These are phyloP conservation scores for Ornithoptera priamus DNA, from an alignment of 2,888 invertebrate genomes.

Conservation along the genomic window DNA sequence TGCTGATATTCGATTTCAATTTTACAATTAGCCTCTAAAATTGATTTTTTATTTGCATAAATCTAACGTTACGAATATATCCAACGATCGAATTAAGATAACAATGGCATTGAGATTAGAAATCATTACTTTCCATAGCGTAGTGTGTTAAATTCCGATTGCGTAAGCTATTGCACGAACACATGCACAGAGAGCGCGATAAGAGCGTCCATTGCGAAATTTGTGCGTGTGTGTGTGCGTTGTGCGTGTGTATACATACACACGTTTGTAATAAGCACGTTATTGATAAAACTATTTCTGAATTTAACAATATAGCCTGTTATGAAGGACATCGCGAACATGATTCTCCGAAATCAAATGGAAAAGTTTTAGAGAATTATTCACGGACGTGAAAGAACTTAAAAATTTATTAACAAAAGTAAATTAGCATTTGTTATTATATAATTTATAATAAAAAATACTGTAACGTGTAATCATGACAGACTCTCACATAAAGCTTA, in stretches of 20 bases:
- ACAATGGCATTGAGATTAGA: constrained; percentile 64
- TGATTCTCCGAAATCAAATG: background rate
- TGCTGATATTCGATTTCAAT: constrained; percentile 11
- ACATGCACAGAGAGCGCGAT: constrained; percentile 47
- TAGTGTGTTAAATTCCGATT: constrained; percentile 57
- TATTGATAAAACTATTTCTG: constrained; percentile 20
- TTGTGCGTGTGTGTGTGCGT: constrained; percentile 6
- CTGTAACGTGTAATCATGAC: no score
- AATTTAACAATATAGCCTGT: constrained; percentile 15
- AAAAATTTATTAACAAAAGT: no score
- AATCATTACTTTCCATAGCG: constrained; percentile 63
- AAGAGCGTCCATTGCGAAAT: constrained; percentile 32
- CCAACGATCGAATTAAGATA: constrained; percentile 52
- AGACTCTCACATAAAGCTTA: no score
- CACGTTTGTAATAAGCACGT: constrained; percentile 29
- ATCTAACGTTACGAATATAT: constrained; percentile 34
- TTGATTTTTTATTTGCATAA: constrained; percentile 30
- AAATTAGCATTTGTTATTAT: no score
- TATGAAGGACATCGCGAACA: background rate
- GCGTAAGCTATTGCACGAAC: constrained; percentile 50
- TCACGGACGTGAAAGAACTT: no score
- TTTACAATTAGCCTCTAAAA: constrained; percentile 18
- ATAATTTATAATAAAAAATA: no score
- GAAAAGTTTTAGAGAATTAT: background rate
- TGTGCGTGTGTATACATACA: no score